These are phyloP conservation scores for Lutjanus erythropterus DNA, from an alignment of 2,113 vertebrate species.

Conservation along the genomic window DNA sequence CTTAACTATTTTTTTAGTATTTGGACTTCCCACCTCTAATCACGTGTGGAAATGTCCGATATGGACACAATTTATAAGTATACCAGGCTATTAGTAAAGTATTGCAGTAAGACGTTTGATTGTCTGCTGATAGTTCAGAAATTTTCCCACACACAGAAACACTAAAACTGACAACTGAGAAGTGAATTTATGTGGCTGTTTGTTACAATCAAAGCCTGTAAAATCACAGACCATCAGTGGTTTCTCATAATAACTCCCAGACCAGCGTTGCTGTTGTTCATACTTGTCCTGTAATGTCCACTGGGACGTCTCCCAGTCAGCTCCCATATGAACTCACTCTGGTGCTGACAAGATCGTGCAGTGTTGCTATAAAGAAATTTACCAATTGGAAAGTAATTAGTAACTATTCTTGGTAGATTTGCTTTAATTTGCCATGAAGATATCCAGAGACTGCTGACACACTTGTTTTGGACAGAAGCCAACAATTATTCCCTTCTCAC, in stretches of 20 bases:
- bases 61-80: too few relatives aligned
- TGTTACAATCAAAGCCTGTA: background rate
- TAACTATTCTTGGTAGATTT: background rate
- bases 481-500: conserved; percentile 11
- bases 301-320: background rate
- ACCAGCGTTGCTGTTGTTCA: background rate
- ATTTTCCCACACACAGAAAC: too few relatives aligned
- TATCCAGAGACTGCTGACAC: background rate
- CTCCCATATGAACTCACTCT: background rate
- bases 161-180: too few relatives aligned
- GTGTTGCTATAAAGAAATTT: background rate
- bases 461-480: background rate
- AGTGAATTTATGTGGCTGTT: background rate
- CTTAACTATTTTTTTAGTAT: too few relatives aligned
- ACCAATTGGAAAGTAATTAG: too few relatives aligned
- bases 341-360: background rate
- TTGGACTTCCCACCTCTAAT: too few relatives aligned
- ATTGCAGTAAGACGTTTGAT: too few relatives aligned
- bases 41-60: background rate
- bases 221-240: background rate
- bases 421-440: background rate
- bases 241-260: background rate
- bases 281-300: background rate
- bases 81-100: too few relatives aligned
- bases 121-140: too few relatives aligned